Conservation (phyloP, 2,888 invertebrate species). For the Trilocha varians region DNA sequence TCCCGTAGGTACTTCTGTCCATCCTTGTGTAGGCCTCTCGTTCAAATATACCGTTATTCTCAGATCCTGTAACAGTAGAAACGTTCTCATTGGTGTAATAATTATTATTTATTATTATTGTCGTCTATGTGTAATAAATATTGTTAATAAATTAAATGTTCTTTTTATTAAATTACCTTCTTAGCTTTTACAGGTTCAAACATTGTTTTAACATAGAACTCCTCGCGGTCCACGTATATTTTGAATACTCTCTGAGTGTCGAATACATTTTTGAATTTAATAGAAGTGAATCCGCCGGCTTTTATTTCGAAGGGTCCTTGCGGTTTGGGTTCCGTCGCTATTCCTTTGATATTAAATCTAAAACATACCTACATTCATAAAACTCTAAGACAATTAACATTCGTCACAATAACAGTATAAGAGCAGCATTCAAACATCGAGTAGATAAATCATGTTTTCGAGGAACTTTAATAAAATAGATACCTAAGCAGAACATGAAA, state of each 20-base stretch:
- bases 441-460: too few relatives aligned
- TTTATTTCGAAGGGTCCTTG: conserved; percentile 51
- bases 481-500: too few relatives aligned
- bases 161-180: conserved; percentile 21
- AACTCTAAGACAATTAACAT: background rate
- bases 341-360: conserved; percentile 56
- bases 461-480: too few relatives aligned
- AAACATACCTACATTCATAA: conserved; percentile 6
- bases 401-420: too few relatives aligned
- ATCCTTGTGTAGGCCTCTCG: conserved; percentile 23
- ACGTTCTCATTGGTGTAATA: too few relatives aligned
- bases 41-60: conserved; percentile 40
- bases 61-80: conserved; percentile 48
- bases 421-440: too few relatives aligned
- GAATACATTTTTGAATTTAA: conserved; percentile 57
- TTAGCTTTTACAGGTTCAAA: conserved; percentile 31
- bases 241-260: conserved; percentile 41
- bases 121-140: background rate
- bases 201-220: conserved; percentile 41
- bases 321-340: conserved; percentile 44
- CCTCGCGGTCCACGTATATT: conserved; percentile 42
- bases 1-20: conserved; percentile 39
- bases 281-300: conserved; percentile 34
- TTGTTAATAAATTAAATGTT: background rate
- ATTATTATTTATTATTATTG: background rate